These are phyloP conservation scores for Phyllotreta striolata DNA, from an alignment of 2,888 invertebrate species.

Conservation along the genomic window DNA sequence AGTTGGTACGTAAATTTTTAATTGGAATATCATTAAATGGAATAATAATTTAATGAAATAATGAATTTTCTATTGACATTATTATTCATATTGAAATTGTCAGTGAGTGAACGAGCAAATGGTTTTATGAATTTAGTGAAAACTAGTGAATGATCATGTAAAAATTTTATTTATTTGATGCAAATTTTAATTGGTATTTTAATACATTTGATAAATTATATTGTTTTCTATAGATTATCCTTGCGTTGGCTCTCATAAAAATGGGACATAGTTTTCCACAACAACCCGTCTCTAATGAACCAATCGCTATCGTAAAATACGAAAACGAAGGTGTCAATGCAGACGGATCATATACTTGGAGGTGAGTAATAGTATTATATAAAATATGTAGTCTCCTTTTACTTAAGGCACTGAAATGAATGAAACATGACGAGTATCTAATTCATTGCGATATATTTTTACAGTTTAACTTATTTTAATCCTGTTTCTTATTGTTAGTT, in stretches of 20 bases:
- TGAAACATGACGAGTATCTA: too few species aligned
- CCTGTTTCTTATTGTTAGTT: conserved; percentile 59
- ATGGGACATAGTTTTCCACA: too few species aligned
- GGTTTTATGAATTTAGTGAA: too few species aligned
- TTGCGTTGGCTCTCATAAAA: conserved; percentile 4
- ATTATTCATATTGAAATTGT: not conserved
- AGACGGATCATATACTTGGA: conserved; percentile 66
- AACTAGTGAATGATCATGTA: not conserved
- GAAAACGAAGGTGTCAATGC: conserved; percentile 70
- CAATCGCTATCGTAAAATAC: conserved; percentile 68
- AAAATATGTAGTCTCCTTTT: too few species aligned
- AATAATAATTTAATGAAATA: too few species aligned
- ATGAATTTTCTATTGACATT: conserved; percentile 7
- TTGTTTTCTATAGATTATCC: conserved; percentile 1
- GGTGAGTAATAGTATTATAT: conserved; percentile 23
- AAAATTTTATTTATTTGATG: conserved; percentile 2
- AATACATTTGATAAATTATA: too few species aligned
- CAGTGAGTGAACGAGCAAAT: too few species aligned
- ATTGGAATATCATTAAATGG: not conserved
- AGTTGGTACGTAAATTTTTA: conserved; percentile 20
- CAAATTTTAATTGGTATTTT: too few species aligned
- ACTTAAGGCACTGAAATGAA: too few species aligned
- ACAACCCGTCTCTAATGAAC: conserved; percentile 51
- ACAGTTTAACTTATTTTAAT: not conserved
- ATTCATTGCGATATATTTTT: too few species aligned